Conservation (phyloP, 92 coral and sea anemone genomes). For the Umimayanthus kanabou region DNA sequence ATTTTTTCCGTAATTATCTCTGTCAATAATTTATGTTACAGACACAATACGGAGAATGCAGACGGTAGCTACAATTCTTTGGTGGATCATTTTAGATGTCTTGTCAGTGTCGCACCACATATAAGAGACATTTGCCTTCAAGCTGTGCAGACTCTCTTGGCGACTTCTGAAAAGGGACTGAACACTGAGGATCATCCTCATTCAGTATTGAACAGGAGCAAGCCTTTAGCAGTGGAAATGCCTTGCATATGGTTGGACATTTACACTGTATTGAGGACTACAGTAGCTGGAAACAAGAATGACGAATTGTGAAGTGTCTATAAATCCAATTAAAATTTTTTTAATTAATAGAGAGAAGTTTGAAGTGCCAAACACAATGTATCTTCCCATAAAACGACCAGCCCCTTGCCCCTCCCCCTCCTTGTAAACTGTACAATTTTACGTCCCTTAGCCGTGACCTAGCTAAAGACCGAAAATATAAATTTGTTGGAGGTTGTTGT, state of each 20-base stretch:
- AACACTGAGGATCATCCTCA: background rate
- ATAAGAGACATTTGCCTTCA: slow-evolving; percentile 25
- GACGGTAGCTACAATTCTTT: slow-evolving; percentile 1
- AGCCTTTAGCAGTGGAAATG: background rate
- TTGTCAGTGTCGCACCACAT: slow-evolving; percentile 19
- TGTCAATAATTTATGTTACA: background rate
- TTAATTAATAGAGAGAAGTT: too few species aligned
- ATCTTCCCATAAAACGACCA: too few species aligned
- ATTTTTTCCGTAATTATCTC: too few species aligned
- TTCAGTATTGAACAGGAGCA: background rate
- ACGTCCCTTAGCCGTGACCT: too few species aligned
- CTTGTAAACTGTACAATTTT: too few species aligned
- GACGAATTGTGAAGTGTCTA: too few species aligned
- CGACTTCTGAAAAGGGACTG: background rate
- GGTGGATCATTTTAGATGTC: slow-evolving; percentile 20
- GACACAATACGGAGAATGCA: slow-evolving; percentile 10
- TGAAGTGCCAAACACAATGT: too few species aligned
- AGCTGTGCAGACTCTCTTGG: slow-evolving; percentile 12
- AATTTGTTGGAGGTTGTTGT: too few species aligned
- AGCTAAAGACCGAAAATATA: too few species aligned
- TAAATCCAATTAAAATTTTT: too few species aligned
- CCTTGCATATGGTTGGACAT: slow-evolving; percentile 25
- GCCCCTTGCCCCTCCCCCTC: too few species aligned
- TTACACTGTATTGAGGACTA: background rate
- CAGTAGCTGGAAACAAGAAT: background rate